Evolutionary conservation across 1,140 invertebrate species (phyloP), one percentile per base, ranked within the genome.

Genomic region (Drosophila triauraria): DNA sequence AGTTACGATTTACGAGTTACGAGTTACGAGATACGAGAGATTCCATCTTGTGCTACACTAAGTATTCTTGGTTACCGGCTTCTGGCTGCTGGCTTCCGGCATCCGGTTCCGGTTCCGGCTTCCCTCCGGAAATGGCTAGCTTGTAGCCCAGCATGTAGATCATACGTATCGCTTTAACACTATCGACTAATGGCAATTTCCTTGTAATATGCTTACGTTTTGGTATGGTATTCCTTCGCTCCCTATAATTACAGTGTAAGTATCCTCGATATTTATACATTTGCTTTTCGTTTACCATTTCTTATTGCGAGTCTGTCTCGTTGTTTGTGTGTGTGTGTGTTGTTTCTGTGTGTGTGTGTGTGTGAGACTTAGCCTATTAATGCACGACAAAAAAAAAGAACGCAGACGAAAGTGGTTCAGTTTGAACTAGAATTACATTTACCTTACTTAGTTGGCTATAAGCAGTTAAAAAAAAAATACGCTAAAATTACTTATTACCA

Each of bases 101-200:
- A 12, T n/a, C 25, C 4, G 25, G 47, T n/a, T 17, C n/a, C 32
- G 40, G 15, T 20, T 17, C 50, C 4, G 27, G 50, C 30, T 20
- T 32, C 32, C 15, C 10, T 38, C 38, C 32, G 30, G 30, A 53
- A 53, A 53, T 38, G 51, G 32, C 32, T 40, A 20, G 20, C 20
- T 20, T 20, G 35, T 44, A 35, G 48, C 62, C 62, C 46, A 74
- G 44, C 70, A 53, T 74, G 40, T 77, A 72, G 75, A 56, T 71
- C 53, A 74, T 75, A 74, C 53, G 63, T 77, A 87, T 80, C 65
- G 81, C 80, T 78, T 86, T 75, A 85, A 78, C 75, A 81, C 78
- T 88, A 88, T 84, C 77, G 87, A 90, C 80, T 88, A 88, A 88
- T 88, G 84, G 84, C 84, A 88, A 86, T 90, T 78, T 87, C 77